A percentile compares a stretch with the other conserved stretches of the same genome.
phyloP scores from a whole-genome alignment of 2,797 vertebrate species.

The Thaleichthys pacificus region DNA sequence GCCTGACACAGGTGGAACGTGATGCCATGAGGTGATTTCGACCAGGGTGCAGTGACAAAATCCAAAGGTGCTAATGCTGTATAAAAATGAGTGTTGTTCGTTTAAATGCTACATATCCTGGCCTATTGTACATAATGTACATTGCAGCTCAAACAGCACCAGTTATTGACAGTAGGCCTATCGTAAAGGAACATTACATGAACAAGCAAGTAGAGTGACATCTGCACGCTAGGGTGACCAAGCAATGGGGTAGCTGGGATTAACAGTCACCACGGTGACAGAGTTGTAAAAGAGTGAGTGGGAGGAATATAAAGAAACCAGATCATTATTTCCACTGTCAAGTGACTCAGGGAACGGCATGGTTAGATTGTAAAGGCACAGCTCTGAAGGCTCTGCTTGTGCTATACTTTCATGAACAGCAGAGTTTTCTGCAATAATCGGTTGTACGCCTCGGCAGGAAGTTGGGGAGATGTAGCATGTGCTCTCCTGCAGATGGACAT shows the following conservation, averaged over 20 bases:
- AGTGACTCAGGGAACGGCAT: background rate
- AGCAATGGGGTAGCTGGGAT: constrained; percentile 4
- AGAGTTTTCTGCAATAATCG: too few species aligned
- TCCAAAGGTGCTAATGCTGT: background rate
- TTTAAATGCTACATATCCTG: background rate
- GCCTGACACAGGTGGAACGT: too few species aligned
- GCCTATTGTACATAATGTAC: background rate
- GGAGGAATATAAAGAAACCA: constrained; percentile 1
- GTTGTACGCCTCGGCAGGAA: too few species aligned
- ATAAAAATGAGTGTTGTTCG: too few species aligned
- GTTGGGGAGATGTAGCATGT: background rate
- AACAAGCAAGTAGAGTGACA: background rate
- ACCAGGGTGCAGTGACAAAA: background rate
- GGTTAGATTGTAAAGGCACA: background rate
- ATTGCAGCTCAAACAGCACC: background rate
- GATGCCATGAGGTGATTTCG: background rate
- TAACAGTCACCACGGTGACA: constrained; percentile 8
- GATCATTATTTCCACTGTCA: background rate
- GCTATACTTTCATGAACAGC: too few species aligned
- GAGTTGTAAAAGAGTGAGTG: constrained; percentile 12
- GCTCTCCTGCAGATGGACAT: constrained; percentile 1
- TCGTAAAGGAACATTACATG: background rate
- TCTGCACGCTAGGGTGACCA: background rate
- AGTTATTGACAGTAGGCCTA: background rate
- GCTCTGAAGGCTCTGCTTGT: background rate